These are phyloP conservation scores for Papilio gigon DNA, from an alignment of 2,888 invertebrate genomes.

Conservation along the genomic window DNA sequence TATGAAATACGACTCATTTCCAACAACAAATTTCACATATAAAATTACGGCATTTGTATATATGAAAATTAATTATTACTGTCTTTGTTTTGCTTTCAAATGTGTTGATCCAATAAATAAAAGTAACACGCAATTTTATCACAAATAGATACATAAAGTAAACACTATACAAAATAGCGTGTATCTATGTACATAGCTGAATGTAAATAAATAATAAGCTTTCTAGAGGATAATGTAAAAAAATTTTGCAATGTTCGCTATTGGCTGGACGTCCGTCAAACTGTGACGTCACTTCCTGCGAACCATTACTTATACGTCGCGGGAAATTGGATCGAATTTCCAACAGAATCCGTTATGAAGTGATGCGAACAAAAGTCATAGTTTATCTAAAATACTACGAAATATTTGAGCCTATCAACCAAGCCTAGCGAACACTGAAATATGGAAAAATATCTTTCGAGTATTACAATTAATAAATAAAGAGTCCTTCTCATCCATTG, in stretches of 20 bases:
- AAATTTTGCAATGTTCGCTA: slow-evolving; percentile 3
- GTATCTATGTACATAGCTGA: too few relatives aligned
- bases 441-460: not conserved
- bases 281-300: slow-evolving; percentile 8
- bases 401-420: not conserved
- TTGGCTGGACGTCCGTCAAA: not conserved
- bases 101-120: too few relatives aligned
- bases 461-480: too few relatives aligned
- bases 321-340: slow-evolving; percentile 10
- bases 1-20: not conserved
- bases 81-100: not conserved
- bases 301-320: slow-evolving; percentile 17
- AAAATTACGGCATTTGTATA: not conserved
- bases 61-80: not conserved
- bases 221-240: not conserved
- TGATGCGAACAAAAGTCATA: not conserved
- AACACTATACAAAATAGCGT: too few relatives aligned
- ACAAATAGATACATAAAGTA: too few relatives aligned
- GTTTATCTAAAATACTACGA: not conserved
- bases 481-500: too few relatives aligned
- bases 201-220: not conserved
- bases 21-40: not conserved
- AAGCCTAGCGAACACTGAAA: too few relatives aligned
- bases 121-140: too few relatives aligned
- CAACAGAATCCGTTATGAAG: slow-evolving; percentile 8